Conservation (phyloP, 2,113 vertebrate species). For the Thymallus thymallus region DNA sequence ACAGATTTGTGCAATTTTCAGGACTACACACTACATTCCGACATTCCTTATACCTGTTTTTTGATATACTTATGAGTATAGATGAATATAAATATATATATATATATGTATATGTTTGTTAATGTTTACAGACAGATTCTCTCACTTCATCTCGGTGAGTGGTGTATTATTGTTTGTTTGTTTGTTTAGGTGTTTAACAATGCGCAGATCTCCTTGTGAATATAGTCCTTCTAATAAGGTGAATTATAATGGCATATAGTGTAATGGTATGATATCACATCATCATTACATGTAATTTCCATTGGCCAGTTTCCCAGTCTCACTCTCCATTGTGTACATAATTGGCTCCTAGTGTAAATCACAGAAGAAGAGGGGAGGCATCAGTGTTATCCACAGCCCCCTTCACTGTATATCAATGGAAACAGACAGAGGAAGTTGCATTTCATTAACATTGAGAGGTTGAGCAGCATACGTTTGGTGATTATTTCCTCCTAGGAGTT, state of each 20-base stretch:
- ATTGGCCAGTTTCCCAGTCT: constrained; percentile 53
- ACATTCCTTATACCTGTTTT: constrained; percentile 71
- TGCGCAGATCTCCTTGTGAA: constrained; percentile 67
- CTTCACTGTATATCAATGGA: too few relatives aligned
- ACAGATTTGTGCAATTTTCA: constrained; percentile 64
- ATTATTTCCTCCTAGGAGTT: background rate
- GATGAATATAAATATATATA: constrained; percentile 60
- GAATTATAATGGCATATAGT: constrained; percentile 72
- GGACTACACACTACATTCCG: constrained; percentile 71
- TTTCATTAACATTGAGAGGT: constrained; percentile 22
- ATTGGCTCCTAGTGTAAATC: constrained; percentile 71
- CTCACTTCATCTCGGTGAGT: constrained; percentile 68
- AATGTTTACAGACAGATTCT: constrained; percentile 73
- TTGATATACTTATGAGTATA: constrained; percentile 72
- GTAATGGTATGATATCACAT: constrained; percentile 70
- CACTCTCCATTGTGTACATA: constrained; percentile 71
- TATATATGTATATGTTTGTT: constrained; percentile 78
- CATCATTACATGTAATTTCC: constrained; percentile 60
- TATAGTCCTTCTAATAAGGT: constrained; percentile 71
- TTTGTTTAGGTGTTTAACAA: constrained; percentile 70
- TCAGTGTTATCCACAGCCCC: constrained; percentile 34
- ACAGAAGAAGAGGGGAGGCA: constrained; percentile 35
- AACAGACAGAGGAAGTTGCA: constrained; percentile 32
- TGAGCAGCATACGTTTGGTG: constrained; percentile 28
- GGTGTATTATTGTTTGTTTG: constrained; percentile 54